These are phyloP conservation scores for Cossypha caffra DNA, from an alignment of 2,797 vertebrate genomes.

Conservation along the genomic window DNA sequence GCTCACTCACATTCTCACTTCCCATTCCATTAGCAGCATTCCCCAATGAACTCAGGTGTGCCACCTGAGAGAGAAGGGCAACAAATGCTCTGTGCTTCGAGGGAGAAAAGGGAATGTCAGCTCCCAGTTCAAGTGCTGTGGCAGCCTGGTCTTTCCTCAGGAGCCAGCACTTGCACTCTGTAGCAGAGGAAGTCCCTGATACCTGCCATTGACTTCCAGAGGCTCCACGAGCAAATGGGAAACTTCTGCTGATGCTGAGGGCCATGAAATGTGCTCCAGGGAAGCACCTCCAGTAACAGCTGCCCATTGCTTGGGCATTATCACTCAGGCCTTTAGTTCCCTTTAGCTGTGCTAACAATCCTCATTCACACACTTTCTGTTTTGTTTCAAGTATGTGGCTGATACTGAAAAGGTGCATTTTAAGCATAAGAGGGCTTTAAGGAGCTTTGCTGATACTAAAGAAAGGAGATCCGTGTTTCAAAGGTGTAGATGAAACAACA, in stretches of 20 bases:
- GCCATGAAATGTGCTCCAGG: not conserved
- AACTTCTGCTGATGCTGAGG: not conserved
- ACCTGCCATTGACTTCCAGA: not conserved
- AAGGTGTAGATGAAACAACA: not conserved
- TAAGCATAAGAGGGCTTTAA: not conserved
- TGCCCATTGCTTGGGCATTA: not conserved
- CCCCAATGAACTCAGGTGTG: not conserved
- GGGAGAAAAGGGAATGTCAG: not conserved
- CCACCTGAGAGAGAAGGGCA: slow-evolving; percentile 7
- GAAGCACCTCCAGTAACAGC: not conserved
- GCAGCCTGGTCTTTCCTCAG: not conserved
- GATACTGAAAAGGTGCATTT: not conserved
- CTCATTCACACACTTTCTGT: not conserved
- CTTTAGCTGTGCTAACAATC: not conserved
- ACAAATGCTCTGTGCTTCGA: not conserved
- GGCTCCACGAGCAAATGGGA: not conserved
- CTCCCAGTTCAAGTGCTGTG: not conserved
- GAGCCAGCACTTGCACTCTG: not conserved
- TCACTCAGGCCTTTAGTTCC: not conserved
- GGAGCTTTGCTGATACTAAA: not conserved
- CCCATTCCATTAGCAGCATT: slow-evolving; percentile 6
- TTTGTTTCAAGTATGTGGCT: not conserved
- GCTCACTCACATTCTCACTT: not conserved
- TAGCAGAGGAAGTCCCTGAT: not conserved
- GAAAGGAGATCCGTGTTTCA: not conserved